Conservation (phyloP, 2,113 vertebrate genomes). For the Trogon surrucura region DNA sequence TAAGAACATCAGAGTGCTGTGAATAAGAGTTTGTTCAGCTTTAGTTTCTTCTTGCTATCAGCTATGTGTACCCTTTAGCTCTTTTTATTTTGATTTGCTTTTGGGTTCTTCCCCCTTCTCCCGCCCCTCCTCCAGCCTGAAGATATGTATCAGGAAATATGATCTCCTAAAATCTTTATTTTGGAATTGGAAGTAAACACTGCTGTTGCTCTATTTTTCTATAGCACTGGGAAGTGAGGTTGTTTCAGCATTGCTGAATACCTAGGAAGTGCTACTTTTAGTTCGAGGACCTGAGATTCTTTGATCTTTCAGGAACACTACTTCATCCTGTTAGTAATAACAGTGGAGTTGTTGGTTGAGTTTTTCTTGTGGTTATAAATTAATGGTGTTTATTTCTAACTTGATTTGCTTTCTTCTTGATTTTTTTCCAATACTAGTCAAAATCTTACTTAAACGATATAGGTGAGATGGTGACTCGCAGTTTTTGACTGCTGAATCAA, state of each 20-base stretch:
- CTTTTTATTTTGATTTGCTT: neutral
- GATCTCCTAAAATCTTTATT: neutral
- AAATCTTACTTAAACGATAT: neutral
- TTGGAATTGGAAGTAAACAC: neutral
- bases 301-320: neutral
- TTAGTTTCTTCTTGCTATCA: conserved; percentile 13
- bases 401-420: neutral
- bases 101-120: too few species aligned
- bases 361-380: neutral
- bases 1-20: neutral
- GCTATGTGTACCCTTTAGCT: neutral
- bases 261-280: neutral
- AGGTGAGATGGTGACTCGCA: neutral
- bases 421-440: neutral
- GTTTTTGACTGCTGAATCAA: neutral
- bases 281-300: neutral
- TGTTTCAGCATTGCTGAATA: neutral
- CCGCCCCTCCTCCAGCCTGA: neutral
- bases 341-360: neutral
- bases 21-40: conserved; percentile 2
- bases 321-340: neutral
- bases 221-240: neutral
- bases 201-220: neutral
- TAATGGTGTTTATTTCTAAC: neutral
- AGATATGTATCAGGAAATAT: neutral